Evolutionary conservation across 1,140 invertebrate genomes (phyloP), one percentile per base, ranked within the genome.

Genomic region (Caerostris darwini): DNA sequence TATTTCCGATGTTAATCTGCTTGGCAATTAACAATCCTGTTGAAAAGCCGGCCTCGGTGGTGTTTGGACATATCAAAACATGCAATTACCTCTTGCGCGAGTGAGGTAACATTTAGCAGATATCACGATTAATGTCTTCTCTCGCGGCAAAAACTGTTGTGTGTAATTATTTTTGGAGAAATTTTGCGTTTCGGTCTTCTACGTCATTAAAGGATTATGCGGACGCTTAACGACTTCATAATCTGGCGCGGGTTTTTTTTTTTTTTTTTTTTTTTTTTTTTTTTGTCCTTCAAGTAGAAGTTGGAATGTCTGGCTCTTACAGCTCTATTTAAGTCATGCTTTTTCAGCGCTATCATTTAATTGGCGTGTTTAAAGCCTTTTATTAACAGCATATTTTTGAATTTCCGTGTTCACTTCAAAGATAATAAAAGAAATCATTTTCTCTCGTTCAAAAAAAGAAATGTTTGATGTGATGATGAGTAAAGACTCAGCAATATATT

Each of bases 131-230:
- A 77, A 77, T 77, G 50, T 53, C 50, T 50, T 71, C 69, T 71
- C 34, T 77, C 69, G 69, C 69, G 3, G 19, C 34, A 10, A 12
- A 34, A 34, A 34, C 69, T 34, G 69, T 77, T 77, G 34, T 77
- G 34, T 77, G 69, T 77, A 77, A 77, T 77, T 77, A 77, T 77
- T 77, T 77, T 77, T 77, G 19, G 69, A 34, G 34, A 77, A 77
- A 77, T 77, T 53, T 77, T 34, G 7, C 5, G 69, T 19, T 12
- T 77, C 34, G 69, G 69, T 34, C 69, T 50, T 50, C 34, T 19
- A 34, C 34, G 34, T 77, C 34, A 50, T 77, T 8, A 34, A 7
- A 77, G 34, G 69, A 77, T 53, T 77, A 77, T 14, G 34, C 5
- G 7, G 34, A 77, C 19, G 69, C 50, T 77, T 77, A 77, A 77